phyloP scores from a whole-genome alignment of 2,888 invertebrate genomes.

The Adelphocoris suturalis region DNA sequence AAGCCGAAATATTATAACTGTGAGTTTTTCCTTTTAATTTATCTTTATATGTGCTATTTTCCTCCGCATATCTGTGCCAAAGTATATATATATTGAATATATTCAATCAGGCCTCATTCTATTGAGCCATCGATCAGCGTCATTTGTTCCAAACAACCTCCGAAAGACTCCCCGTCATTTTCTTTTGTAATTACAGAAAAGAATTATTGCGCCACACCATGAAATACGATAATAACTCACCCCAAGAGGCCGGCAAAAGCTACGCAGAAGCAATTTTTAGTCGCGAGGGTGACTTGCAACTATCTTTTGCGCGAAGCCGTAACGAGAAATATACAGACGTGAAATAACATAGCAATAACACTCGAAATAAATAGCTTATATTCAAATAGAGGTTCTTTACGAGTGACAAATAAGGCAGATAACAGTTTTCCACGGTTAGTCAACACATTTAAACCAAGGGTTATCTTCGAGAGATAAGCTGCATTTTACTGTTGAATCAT shows the following conservation, averaged over 20 bases:
- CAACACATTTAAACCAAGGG: conserved; percentile 11
- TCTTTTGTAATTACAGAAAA: background rate
- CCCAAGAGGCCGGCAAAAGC: background rate
- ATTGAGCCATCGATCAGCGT: too few species aligned
- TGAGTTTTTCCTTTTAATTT: too few species aligned
- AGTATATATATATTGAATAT: too few species aligned
- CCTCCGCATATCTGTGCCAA: too few species aligned
- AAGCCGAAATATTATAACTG: too few species aligned
- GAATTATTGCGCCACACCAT: background rate
- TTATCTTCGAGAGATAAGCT: background rate
- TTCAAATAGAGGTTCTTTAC: conserved; percentile 13
- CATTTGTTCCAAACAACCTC: too few species aligned
- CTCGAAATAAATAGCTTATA: background rate
- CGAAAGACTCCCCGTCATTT: background rate
- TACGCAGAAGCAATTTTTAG: background rate
- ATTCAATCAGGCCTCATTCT: too few species aligned
- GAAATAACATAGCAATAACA: background rate
- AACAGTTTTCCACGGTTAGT: conserved; percentile 19
- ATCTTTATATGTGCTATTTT: too few species aligned
- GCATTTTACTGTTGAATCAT: conserved; percentile 8
- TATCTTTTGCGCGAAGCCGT: background rate
- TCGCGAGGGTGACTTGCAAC: background rate
- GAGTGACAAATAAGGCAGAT: background rate
- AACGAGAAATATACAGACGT: background rate
- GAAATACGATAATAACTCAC: conserved; percentile 10